Base-by-base conservation (phyloP, 1,140 invertebrate species). In the Papilio polyxenes region DNA sequence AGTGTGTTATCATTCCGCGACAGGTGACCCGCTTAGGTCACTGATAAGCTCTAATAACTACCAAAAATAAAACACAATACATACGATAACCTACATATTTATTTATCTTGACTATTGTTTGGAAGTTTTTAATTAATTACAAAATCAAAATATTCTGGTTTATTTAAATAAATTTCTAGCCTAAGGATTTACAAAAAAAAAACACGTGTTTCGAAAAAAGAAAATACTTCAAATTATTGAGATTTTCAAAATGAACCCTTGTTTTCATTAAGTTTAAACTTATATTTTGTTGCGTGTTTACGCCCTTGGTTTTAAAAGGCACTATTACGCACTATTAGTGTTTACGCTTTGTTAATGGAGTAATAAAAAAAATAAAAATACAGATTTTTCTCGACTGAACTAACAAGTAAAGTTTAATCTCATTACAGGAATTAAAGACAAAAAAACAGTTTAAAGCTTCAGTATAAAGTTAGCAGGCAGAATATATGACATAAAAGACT, bases 1-100 rank as follows among this genome's bases (percentile, higher is more conserved):
- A 10, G 40, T 37, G n/a, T 53, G 75, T 77, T 77, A 77, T 77
- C 75, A 53, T 53, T n/a, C 40, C 20, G 44, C 49, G 75, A 10
- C 17, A 31, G 20, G 48, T 77, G 75, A 53, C 75, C 75, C 49
- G 31, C 49, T 56, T 77, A 51, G 75, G n/a, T 53, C 37, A 40
- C 13, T 56, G 75, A 56, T 77, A 76, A 76, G n/a, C 10, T 17
- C 20, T 40, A 53, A 49, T 76, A 17, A 53, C 10, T 23, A n/a
- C 48, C 48, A 77, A 77, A 77, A 15, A 56, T 53, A 75, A 20
- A 59, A 20, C 56, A 6, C 17, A 20, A 59, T 59, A 20, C 7
- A 20, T 59, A 59, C 56, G 56, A 59, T 59, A 59, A 59, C 56
- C 56, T 59, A 59, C n/a, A 59, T 59, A 59, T n/a, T 59, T 59